Evolutionary conservation across 2,888 invertebrate genomes (phyloP).

Genomic region (Lypha dubia): DNA sequence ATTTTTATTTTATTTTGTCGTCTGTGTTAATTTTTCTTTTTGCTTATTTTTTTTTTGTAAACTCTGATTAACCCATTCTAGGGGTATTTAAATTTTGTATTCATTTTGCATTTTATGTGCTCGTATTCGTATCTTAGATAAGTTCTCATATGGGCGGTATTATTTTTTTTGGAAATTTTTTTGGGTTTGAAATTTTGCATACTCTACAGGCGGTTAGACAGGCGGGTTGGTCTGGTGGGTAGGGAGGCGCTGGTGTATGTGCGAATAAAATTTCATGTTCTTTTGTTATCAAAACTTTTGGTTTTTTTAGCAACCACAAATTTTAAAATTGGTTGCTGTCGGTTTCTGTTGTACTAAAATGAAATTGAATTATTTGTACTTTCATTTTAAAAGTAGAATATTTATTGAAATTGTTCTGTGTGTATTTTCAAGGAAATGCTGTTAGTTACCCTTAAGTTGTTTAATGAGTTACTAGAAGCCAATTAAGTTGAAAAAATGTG

Average conservation of each 20-base stretch:
- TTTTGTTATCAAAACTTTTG: constrained; percentile 35
- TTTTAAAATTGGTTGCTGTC: not conserved
- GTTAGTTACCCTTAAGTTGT: constrained; percentile 6
- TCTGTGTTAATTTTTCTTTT: constrained; percentile 22
- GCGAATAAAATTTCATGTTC: constrained; percentile 18
- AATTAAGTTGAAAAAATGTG: constrained; percentile 37
- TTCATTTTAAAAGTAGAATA: not conserved
- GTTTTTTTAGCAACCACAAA: constrained; percentile 29
- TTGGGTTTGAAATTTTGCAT: constrained; percentile 32
- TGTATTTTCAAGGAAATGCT: constrained; percentile 7
- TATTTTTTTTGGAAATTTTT: constrained; percentile 22
- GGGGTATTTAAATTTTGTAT: constrained; percentile 40
- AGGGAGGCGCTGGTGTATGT: constrained; percentile 27
- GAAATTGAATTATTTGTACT: not conserved
- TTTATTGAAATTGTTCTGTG: not conserved
- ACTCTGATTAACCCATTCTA: constrained; percentile 68
- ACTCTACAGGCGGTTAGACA: constrained; percentile 25
- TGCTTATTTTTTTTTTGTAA: constrained; percentile 15
- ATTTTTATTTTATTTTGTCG: constrained; percentile 34
- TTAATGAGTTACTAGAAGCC: constrained; percentile 41
- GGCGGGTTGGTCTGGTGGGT: constrained; percentile 28
- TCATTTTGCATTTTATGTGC: constrained; percentile 22
- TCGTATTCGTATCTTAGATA: constrained; percentile 4
- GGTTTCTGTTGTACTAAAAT: not conserved
- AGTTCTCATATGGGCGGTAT: constrained; percentile 54